Percentiles rank a stretch among this genome's conserved stretches.
phyloP scores from a whole-genome alignment of 2,113 vertebrate genomes.

The Ptychochromis oligacanthus region DNA sequence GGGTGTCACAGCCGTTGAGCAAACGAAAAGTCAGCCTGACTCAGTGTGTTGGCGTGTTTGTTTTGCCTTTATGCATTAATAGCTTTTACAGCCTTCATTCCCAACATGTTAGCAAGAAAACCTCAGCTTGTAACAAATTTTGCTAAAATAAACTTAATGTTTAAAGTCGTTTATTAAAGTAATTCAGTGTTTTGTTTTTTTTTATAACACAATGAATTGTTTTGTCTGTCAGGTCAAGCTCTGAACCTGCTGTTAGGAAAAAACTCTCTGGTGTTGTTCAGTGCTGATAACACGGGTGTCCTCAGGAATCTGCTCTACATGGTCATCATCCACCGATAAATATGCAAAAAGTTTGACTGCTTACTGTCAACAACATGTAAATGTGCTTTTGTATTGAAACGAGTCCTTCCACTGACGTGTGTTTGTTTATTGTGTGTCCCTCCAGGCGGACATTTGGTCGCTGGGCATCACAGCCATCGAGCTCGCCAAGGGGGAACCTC shows the following conservation, averaged over 20 bases:
- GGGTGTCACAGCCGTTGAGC: background rate
- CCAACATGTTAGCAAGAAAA: background rate
- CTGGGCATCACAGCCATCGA: conserved; percentile 94
- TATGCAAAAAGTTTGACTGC: background rate
- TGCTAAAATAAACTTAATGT: background rate
- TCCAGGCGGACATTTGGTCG: conserved; percentile 93
- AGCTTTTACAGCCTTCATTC: background rate
- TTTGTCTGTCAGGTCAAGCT: background rate
- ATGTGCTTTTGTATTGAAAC: background rate
- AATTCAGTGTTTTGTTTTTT: no score
- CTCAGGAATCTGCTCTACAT: background rate
- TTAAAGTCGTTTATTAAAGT: no score
- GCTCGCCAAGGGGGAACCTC: conserved; percentile 92
- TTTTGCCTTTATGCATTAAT: background rate
- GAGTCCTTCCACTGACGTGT: no score
- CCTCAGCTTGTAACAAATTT: background rate
- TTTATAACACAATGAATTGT: no score
- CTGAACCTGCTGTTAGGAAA: background rate
- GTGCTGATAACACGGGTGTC: no score
- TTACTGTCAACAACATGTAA: background rate
- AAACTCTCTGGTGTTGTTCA: background rate
- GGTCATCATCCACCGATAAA: background rate
- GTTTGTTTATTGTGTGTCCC: background rate
- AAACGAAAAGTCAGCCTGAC: background rate
- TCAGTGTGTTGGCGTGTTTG: background rate